Evolutionary conservation across 2,113 vertebrate species (phyloP).

Genomic region (Neotoma lepida): DNA sequence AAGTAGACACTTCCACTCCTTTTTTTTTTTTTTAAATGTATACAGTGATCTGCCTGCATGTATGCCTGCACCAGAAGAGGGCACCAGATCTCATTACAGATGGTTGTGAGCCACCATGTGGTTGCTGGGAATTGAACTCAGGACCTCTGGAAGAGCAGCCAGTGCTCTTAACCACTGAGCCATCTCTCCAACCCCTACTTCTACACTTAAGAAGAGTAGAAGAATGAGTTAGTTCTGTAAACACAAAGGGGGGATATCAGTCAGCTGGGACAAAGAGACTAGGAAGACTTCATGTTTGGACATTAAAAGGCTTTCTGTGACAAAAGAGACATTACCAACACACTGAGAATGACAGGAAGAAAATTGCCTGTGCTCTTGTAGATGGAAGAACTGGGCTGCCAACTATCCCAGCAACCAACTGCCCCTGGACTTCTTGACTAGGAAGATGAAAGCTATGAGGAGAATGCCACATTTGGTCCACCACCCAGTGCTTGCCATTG

Average conservation of each 20-base stretch:
- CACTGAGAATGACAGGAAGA: neutral
- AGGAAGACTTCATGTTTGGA: neutral
- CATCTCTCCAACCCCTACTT: neutral
- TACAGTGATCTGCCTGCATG: too few species aligned
- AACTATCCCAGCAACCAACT: neutral
- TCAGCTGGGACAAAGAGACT: neutral
- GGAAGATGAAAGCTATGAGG: neutral
- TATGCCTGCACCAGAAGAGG: too few species aligned
- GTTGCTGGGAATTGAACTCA: too few species aligned
- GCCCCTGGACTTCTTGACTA: neutral
- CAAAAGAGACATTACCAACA: neutral
- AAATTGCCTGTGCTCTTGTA: neutral
- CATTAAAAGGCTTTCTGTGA: neutral
- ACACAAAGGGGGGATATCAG: neutral
- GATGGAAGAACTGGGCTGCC: neutral
- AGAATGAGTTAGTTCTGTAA: neutral
- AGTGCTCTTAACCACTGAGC: too few species aligned
- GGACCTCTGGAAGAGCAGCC: too few species aligned
- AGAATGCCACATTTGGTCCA: neutral
- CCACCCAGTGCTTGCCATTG: neutral
- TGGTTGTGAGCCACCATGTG: too few species aligned
- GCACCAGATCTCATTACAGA: too few species aligned
- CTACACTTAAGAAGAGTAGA: neutral
- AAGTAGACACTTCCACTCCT: neutral
- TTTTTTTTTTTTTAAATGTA: too few species aligned